Conservation (phyloP, 2,888 invertebrate species). For the Brachylomia viminalis region DNA sequence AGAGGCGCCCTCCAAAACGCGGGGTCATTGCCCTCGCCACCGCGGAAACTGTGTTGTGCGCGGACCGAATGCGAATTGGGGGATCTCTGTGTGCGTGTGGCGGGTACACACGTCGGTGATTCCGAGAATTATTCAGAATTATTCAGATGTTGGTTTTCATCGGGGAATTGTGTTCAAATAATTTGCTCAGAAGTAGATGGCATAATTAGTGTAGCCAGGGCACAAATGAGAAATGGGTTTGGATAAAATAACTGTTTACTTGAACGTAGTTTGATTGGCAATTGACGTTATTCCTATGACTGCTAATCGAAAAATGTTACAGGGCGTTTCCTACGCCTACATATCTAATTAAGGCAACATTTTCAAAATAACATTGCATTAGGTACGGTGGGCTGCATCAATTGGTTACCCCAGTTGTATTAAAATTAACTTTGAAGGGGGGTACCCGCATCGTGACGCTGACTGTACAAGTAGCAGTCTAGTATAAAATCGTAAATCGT, state of each 20-base stretch:
- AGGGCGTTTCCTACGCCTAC: not conserved
- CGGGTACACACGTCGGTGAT: conserved; percentile 63
- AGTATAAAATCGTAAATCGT: too few species aligned
- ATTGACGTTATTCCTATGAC: too few species aligned
- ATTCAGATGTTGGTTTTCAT: conserved; percentile 18
- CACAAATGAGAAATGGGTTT: not conserved
- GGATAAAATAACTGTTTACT: not conserved
- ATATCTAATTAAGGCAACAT: not conserved
- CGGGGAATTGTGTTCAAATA: not conserved
- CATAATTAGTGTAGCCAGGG: not conserved
- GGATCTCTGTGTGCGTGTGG: conserved; percentile 82
- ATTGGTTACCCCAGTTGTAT: too few species aligned
- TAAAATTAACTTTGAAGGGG: too few species aligned
- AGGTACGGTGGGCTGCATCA: too few species aligned
- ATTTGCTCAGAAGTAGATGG: conserved; percentile 25
- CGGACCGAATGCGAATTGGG: conserved; percentile 90
- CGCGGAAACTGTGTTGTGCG: conserved; percentile 89
- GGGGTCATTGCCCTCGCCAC: conserved; percentile 87
- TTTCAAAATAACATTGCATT: not conserved
- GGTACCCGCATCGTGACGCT: too few species aligned
- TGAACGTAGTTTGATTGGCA: too few species aligned
- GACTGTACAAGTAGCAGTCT: not conserved
- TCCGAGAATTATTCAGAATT: conserved; percentile 28
- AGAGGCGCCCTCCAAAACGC: conserved; percentile 88
- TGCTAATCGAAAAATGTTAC: not conserved